These are phyloP conservation scores for Doryteuthis pealeii DNA, from an alignment of 1,140 invertebrate genomes.

Conservation along the genomic window DNA sequence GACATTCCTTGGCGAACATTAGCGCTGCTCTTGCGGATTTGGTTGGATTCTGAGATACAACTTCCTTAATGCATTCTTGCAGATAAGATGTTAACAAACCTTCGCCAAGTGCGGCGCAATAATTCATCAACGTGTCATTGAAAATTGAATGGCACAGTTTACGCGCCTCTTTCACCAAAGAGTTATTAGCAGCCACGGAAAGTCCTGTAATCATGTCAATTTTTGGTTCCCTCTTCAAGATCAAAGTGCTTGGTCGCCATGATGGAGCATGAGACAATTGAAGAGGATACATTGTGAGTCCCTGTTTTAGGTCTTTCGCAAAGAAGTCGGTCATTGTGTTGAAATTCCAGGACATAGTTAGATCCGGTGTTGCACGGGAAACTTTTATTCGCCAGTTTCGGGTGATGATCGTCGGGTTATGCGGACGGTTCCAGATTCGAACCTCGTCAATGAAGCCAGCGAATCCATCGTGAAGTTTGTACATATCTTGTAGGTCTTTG, in stretches of 20 bases:
- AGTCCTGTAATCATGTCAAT: constrained; percentile 3
- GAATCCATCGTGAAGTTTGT: constrained; percentile 14
- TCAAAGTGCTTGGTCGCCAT: constrained; percentile 31
- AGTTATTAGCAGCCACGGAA: constrained; percentile 5
- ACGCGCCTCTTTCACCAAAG: constrained; percentile 10
- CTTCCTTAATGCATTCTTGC: constrained; percentile 18
- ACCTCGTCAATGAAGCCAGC: constrained; percentile 36
- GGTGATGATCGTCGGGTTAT: constrained; percentile 33
- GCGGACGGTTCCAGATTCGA: constrained; percentile 36
- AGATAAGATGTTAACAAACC: constrained; percentile 15
- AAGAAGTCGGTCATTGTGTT: constrained; percentile 29
- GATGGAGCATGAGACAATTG: constrained; percentile 22
- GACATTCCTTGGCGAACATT: constrained; percentile 22
- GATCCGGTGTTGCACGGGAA: constrained; percentile 26
- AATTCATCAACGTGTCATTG: not conserved
- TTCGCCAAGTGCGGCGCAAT: constrained; percentile 13
- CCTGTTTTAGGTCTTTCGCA: constrained; percentile 24
- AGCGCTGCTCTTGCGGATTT: constrained; percentile 15
- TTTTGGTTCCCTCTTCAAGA: constrained; percentile 14
- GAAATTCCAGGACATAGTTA: constrained; percentile 31
- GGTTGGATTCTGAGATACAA: constrained; percentile 13
- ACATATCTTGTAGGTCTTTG: not conserved
- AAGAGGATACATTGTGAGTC: constrained; percentile 22
- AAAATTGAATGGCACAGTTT: constrained; percentile 15
- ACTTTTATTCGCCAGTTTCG: constrained; percentile 25